Evolutionary conservation across 2,113 vertebrate genomes (phyloP).

Genomic region (Synchiropus splendidus): DNA sequence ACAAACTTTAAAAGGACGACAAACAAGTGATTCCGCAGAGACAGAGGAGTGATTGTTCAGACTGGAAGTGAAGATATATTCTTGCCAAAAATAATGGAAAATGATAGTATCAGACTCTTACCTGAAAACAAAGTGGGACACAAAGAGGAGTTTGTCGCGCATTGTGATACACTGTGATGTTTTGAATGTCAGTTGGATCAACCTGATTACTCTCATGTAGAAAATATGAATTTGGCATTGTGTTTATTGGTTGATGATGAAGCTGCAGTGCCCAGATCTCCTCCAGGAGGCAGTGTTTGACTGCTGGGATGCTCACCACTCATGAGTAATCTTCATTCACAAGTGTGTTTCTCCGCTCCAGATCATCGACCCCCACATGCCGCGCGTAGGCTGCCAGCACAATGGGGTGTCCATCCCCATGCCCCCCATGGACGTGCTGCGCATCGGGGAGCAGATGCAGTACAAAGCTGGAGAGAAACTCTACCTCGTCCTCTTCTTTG

Average conservation of each 20-base stretch:
- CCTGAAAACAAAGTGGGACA: too few species aligned
- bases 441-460: constrained; percentile 96
- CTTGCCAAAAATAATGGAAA: too few species aligned
- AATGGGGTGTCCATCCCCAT: constrained; percentile 92
- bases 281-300: constrained; percentile 49
- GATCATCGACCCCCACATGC: constrained; percentile 98
- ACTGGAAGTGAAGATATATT: too few species aligned
- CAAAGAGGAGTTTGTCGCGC: too few species aligned
- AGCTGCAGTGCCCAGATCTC: constrained; percentile 5
- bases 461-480: constrained; percentile 91
- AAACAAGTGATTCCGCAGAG: too few species aligned
- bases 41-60: too few species aligned
- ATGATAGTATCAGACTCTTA: too few species aligned
- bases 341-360: constrained; percentile 29
- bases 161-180: too few species aligned
- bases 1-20: too few species aligned
- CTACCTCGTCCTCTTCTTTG: constrained; percentile 93
- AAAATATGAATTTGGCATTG: constrained; percentile 2
- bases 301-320: constrained; percentile 2
- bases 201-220: too few species aligned
- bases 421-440: constrained; percentile 88
- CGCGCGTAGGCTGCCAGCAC: constrained; percentile 90
- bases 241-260: neutral
- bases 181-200: too few species aligned
- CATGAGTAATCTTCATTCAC: neutral